Evolutionary conservation across 2,797 vertebrate genomes (phyloP).

Genomic region (Chelmon rostratus): DNA sequence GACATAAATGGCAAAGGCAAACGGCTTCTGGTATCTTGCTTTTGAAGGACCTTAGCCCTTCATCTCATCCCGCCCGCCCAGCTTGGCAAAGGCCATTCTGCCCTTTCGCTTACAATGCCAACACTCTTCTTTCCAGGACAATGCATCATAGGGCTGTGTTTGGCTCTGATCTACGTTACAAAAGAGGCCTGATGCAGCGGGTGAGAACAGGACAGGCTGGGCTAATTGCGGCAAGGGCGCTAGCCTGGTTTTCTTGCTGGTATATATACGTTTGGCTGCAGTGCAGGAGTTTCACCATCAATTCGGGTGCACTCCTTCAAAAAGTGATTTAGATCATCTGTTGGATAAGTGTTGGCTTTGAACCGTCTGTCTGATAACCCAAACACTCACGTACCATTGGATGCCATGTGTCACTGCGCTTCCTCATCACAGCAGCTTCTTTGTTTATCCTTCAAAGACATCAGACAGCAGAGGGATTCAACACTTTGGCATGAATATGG

Average conservation of each 20-base stretch:
- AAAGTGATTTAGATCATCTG: not conserved
- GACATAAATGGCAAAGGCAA: constrained; percentile 67
- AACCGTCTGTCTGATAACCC: not conserved
- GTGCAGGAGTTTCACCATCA: too few relatives aligned
- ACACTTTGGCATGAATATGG: not conserved
- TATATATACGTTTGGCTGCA: too few relatives aligned
- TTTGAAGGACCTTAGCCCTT: constrained; percentile 66
- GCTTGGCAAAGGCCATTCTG: constrained; percentile 70
- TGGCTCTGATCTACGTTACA: constrained; percentile 72
- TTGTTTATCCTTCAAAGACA: not conserved
- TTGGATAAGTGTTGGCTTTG: not conserved
- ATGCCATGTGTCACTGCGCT: not conserved
- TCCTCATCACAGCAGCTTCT: not conserved
- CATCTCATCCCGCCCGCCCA: constrained; percentile 48
- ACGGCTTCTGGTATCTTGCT: constrained; percentile 49
- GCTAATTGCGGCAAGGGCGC: constrained; percentile 55
- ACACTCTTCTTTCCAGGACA: constrained; percentile 56
- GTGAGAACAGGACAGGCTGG: constrained; percentile 35
- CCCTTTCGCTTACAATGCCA: constrained; percentile 67
- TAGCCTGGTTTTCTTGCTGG: constrained; percentile 4
- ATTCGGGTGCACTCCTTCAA: not conserved
- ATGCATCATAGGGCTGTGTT: constrained; percentile 53
- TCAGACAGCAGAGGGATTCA: not conserved
- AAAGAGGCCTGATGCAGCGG: constrained; percentile 58
- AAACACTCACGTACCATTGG: not conserved